Evolutionary conservation across 2,888 invertebrate species (phyloP).

Genomic region (Megaustenia siamemsis): DNA sequence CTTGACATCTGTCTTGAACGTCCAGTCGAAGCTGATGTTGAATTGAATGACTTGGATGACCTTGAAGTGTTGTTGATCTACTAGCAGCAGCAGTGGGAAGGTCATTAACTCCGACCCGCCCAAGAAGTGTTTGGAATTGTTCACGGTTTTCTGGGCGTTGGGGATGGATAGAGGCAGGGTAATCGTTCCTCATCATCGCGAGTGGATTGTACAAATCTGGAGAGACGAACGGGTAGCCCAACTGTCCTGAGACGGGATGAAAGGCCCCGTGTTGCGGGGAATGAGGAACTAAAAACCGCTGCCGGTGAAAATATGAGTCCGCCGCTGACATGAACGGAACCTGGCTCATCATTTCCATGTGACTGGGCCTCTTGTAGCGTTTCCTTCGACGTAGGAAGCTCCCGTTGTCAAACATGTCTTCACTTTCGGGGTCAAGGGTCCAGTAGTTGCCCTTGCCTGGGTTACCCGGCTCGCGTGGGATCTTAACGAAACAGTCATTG

Average conservation of each 20-base stretch:
- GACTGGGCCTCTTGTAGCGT: slow-evolving; percentile 89
- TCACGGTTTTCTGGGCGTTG: slow-evolving; percentile 38
- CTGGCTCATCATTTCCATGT: slow-evolving; percentile 63
- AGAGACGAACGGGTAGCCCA: slow-evolving; percentile 80
- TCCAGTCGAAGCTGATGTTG: slow-evolving; percentile 23
- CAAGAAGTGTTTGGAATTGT: slow-evolving; percentile 41
- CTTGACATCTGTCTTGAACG: background rate
- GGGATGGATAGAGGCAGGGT: slow-evolving; percentile 81
- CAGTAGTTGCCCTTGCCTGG: slow-evolving; percentile 94
- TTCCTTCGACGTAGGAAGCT: slow-evolving; percentile 96
- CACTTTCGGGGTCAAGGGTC: slow-evolving; percentile 97
- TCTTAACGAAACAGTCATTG: slow-evolving; percentile 99
- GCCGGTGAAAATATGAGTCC: slow-evolving; percentile 72
- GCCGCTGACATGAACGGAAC: slow-evolving; percentile 72
- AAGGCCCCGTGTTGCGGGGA: slow-evolving; percentile 51
- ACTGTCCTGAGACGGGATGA: slow-evolving; percentile 54
- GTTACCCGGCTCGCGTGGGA: slow-evolving; percentile 95
- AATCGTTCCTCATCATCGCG: slow-evolving; percentile 84
- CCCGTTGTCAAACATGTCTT: slow-evolving; percentile 99
- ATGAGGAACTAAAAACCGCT: slow-evolving; percentile 53
- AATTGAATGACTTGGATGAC: slow-evolving; percentile 32
- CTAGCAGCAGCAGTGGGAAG: slow-evolving; percentile 7
- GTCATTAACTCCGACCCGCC: background rate
- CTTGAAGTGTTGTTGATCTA: background rate
- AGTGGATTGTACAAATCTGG: slow-evolving; percentile 80